phyloP scores from a whole-genome alignment of 2,888 invertebrate species.

The Silvanus unidentatus region DNA sequence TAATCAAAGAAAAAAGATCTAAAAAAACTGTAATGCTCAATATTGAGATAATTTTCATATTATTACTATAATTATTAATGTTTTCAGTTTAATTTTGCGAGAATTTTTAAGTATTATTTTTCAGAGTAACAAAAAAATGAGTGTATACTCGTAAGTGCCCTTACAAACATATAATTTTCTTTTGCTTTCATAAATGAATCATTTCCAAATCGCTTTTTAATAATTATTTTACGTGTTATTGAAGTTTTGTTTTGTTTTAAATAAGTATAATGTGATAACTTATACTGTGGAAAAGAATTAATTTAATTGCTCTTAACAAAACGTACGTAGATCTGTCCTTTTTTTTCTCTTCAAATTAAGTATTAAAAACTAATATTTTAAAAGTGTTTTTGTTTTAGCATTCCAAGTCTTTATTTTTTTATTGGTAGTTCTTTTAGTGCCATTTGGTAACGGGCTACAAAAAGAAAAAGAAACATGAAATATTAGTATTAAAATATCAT shows the following conservation, averaged over 20 bases:
- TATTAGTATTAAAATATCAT: conserved; percentile 8
- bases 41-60: conserved; percentile 5
- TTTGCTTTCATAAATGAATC: background rate
- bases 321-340: conserved; percentile 10
- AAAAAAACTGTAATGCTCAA: conserved; percentile 25
- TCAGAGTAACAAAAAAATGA: conserved; percentile 5
- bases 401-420: conserved; percentile 25
- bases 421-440: conserved; percentile 35
- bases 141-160: conserved; percentile 26
- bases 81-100: background rate
- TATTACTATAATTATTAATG: background rate
- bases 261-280: too few relatives aligned
- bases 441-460: conserved; percentile 33
- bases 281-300: too few relatives aligned
- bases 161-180: conserved; percentile 22
- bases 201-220: background rate
- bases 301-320: too few relatives aligned
- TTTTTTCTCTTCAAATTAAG: background rate
- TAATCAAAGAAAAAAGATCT: conserved; percentile 1
- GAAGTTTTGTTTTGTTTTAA: conserved; percentile 13
- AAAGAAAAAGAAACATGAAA: conserved; percentile 11
- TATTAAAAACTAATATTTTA: background rate
- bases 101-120: conserved; percentile 11
- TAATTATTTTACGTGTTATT: conserved; percentile 7
- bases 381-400: conserved; percentile 19